phyloP scores from a whole-genome alignment of 2,113 vertebrate species.

The Dipodomys ordii region DNA sequence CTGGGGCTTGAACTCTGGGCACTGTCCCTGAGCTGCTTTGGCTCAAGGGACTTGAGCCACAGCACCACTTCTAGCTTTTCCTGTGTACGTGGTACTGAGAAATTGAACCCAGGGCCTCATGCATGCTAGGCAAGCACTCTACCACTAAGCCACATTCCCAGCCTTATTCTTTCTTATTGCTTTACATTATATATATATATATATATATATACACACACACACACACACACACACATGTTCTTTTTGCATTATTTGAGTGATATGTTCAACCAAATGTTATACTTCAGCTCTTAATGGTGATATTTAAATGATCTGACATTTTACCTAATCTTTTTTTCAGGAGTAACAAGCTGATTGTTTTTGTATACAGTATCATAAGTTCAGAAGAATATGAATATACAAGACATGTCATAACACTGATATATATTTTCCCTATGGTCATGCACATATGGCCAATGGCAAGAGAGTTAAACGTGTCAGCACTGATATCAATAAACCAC shows the following conservation, averaged over 20 bases:
- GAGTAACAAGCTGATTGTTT: slow-evolving; percentile 66
- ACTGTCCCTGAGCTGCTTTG: no score
- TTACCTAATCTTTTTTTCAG: slow-evolving; percentile 78
- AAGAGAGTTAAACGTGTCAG: slow-evolving; percentile 52
- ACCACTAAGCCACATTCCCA: no score
- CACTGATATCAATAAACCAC: slow-evolving; percentile 79
- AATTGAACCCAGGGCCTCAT: no score
- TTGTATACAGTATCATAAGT: slow-evolving; percentile 66
- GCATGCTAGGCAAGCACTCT: no score
- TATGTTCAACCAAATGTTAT: slow-evolving; percentile 45
- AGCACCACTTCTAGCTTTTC: no score
- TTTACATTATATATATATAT: slow-evolving; percentile 28
- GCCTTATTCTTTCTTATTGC: slow-evolving; percentile 22
- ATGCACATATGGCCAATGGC: slow-evolving; percentile 69
- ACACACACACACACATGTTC: not conserved
- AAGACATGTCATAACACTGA: slow-evolving; percentile 71
- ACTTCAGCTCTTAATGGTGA: slow-evolving; percentile 15
- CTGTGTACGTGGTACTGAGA: no score
- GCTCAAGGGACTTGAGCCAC: no score
- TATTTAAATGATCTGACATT: slow-evolving; percentile 57
- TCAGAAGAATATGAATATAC: slow-evolving; percentile 83
- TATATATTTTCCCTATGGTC: slow-evolving; percentile 81
- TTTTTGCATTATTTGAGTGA: slow-evolving; percentile 50
- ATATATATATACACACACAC: no score
- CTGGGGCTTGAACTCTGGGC: no score